phyloP scores from a whole-genome alignment of 1,140 invertebrate species.

The Stegodyphus dumicola region DNA sequence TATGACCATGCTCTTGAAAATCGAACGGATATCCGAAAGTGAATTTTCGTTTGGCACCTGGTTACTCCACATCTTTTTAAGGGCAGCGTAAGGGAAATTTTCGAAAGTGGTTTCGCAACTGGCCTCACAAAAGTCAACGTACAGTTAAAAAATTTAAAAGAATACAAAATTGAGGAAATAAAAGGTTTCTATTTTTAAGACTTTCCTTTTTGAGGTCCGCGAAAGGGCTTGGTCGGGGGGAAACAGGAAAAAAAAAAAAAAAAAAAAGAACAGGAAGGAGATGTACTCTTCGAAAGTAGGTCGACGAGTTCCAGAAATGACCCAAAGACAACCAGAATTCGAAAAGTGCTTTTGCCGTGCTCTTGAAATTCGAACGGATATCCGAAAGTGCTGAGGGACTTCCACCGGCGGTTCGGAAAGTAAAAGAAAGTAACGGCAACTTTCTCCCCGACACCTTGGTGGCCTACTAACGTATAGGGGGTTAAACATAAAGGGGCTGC shows the following conservation, averaged over 20 bases:
- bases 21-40: slow-evolving; percentile 30
- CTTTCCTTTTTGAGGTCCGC: too few relatives aligned
- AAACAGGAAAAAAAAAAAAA: neutral
- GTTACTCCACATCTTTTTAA: neutral
- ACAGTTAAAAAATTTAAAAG: too few relatives aligned
- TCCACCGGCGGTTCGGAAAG: too few relatives aligned
- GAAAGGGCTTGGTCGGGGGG: neutral
- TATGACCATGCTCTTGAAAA: too few relatives aligned
- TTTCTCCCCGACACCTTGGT: too few relatives aligned
- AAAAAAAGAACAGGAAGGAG: slow-evolving; percentile 34
- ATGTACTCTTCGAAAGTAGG: slow-evolving; percentile 31
- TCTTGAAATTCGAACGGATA: slow-evolving; percentile 50
- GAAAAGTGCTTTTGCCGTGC: neutral
- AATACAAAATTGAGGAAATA: too few relatives aligned
- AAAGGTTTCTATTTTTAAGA: too few relatives aligned
- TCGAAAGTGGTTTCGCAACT: slow-evolving; percentile 25
- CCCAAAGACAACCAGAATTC: too few relatives aligned
- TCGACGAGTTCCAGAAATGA: neutral
- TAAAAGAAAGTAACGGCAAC: too few relatives aligned
- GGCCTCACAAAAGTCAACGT: too few relatives aligned
- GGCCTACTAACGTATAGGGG: too few relatives aligned
- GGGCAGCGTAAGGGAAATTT: neutral
- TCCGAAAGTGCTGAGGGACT: slow-evolving; percentile 19
- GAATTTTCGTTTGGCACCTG: slow-evolving; percentile 9
- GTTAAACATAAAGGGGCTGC: too few relatives aligned